phyloP scores from a whole-genome alignment of 2,113 vertebrate genomes.

The Trichechus manatus region DNA sequence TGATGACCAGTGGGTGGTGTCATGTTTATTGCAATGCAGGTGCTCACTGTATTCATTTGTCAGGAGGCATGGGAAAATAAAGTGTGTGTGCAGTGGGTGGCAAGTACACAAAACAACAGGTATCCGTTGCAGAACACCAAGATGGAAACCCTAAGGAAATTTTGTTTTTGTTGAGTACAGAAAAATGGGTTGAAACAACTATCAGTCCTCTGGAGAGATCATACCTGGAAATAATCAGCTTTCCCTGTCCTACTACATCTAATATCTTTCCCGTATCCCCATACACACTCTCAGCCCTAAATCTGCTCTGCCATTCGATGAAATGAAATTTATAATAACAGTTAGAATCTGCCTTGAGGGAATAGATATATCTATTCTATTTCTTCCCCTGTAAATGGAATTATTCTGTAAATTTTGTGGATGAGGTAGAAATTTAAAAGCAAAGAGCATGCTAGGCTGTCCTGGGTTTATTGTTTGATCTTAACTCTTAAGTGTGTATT shows the following conservation, averaged over 20 bases:
- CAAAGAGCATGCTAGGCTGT: not conserved
- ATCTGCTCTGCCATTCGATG: not conserved
- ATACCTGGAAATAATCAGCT: not conserved
- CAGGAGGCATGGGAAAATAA: not conserved
- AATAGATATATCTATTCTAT: not conserved
- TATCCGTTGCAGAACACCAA: not conserved
- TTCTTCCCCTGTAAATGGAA: not conserved
- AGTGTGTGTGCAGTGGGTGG: rapidly evolving
- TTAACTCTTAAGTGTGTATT: constrained; percentile 46
- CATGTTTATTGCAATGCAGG: not conserved
- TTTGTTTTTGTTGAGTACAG: not conserved
- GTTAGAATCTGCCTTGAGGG: not conserved
- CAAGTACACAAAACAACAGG: not conserved
- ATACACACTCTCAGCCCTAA: not conserved
- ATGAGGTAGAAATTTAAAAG: not conserved
- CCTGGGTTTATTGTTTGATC: constrained; percentile 33
- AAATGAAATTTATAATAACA: not conserved
- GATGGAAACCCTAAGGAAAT: not conserved
- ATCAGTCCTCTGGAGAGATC: not conserved
- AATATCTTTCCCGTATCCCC: not conserved
- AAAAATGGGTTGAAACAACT: not conserved
- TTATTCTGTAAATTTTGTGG: rapidly evolving
- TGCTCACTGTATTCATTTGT: rapidly evolving
- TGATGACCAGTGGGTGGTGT: rapidly evolving
- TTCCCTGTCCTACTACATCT: rapidly evolving